Evolutionary conservation across 2,797 vertebrate genomes (phyloP).

Genomic region (Spea hammondii): DNA sequence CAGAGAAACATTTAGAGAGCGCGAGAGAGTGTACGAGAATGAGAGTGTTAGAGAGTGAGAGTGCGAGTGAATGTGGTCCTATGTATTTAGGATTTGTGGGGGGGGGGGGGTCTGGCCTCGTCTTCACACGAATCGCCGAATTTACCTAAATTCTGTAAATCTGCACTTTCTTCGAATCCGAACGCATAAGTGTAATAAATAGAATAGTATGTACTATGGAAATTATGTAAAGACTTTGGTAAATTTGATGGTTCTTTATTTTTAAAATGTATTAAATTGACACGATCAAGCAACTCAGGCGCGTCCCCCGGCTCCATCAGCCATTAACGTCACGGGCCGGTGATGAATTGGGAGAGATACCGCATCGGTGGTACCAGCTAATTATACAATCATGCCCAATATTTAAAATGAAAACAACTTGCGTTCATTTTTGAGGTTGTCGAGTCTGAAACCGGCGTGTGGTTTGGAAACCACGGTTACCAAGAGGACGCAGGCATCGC

Average conservation of each 20-base stretch:
- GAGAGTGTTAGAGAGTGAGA: no score
- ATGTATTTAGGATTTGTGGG: no score
- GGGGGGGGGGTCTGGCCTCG: no score
- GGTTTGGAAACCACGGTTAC: constrained; percentile 11
- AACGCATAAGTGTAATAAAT: neutral
- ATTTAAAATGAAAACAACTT: constrained; percentile 17
- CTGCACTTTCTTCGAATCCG: no score
- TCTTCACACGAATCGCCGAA: no score
- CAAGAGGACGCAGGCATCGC: constrained; percentile 1
- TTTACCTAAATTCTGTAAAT: no score
- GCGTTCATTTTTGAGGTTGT: constrained; percentile 16
- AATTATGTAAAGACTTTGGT: neutral
- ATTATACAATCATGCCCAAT: constrained; percentile 30
- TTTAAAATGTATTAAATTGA: neutral
- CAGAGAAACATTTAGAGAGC: no score
- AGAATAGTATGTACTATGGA: neutral
- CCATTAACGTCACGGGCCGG: neutral
- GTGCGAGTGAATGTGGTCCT: no score
- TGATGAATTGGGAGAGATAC: constrained; percentile 18
- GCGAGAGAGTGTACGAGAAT: no score
- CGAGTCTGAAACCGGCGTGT: neutral
- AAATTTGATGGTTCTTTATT: neutral
- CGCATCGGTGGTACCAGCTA: constrained; percentile 4
- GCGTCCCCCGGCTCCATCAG: neutral
- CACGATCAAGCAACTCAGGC: neutral